Base-by-base conservation (phyloP, 1,140 invertebrate genomes). In the Trichonephila inaurata region DNA sequence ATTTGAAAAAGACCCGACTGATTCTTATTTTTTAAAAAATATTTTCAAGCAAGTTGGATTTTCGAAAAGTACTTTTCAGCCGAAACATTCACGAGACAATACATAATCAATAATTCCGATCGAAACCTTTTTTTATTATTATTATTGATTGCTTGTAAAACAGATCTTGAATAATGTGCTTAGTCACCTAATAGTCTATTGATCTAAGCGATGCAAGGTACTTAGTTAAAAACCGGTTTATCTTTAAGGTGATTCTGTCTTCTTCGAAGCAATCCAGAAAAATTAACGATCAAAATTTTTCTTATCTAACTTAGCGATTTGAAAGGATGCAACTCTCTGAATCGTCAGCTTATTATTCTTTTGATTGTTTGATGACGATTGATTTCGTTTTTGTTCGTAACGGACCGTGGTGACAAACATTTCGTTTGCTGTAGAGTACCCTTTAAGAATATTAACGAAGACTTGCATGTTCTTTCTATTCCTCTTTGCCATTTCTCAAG, bases 291-390 rank as follows among this genome's bases (percentile, higher is more conserved):
- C 28, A 33, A 18, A 33, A 10, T 40, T 77, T 77, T 40, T 77
- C 72, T 40, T 77, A 77, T 77, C 72, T 4, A 33, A 24, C 72
- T 16, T 18, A 40, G 28, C 16, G 28, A 40, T 77, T 77, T 77
- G 72, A 77, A 77, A 33, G 7, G 10, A 51, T 3, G 18, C 72
- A 77, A 18, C 72, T 40, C 72, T 40, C 0, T 7, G n/a, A 77
- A 77, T 77, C 72, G 33, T 40, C 28, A 33, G 18, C 72, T 77
- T 40, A 77, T 77, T 28, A 33, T 6, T 28, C 5, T 40, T 14
- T 18, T 33, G 28, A 69, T 69, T 69, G n/a, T 69, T 69, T 69
- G 66, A 77, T 40, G 72, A 77, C 72, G 72, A 77, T 40, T 77
- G 72, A 77, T 77, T 77, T 77, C 24, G 28, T 40, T 18, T 18